A percentile compares a stretch with the other conserved stretches of the same genome.
Evolutionary conservation across 2,113 vertebrate species (phyloP).

Genomic region (Geococcyx californianus): DNA sequence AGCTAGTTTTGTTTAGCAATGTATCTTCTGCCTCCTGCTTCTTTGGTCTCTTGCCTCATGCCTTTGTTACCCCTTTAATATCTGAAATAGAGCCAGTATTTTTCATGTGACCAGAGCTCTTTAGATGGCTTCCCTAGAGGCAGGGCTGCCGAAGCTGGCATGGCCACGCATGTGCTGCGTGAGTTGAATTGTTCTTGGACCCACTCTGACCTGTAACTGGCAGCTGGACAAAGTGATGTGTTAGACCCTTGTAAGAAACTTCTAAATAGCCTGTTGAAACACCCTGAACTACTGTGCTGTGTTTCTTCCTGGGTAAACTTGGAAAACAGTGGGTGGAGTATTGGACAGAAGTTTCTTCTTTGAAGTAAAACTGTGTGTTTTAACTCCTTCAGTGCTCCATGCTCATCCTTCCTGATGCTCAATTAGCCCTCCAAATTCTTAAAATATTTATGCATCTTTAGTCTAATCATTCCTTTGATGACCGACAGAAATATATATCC

Average conservation of each 20-base stretch:
- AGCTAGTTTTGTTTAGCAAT: not conserved
- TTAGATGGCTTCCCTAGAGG: not conserved
- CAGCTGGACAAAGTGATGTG: not conserved
- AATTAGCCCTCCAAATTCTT: not conserved
- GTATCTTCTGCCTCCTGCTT: not conserved
- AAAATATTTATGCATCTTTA: not conserved
- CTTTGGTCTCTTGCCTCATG: not conserved
- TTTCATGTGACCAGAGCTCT: not conserved
- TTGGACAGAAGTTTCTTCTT: not conserved
- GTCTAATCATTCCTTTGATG: not conserved
- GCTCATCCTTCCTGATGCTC: not conserved
- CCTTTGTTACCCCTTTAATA: not conserved
- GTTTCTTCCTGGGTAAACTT: not conserved
- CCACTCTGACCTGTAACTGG: not conserved
- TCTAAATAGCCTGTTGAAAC: not conserved
- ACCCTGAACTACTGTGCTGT: not conserved
- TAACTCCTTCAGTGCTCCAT: not conserved
- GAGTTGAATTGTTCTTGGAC: slow-evolving; percentile 19
- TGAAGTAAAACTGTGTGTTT: not conserved
- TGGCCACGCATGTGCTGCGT: not conserved
- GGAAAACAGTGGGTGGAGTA: not conserved
- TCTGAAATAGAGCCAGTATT: not conserved
- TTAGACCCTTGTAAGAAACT: not conserved
- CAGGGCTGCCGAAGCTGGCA: not conserved
- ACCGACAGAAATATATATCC: not conserved